Conservation (phyloP, 1,140 invertebrate genomes). For the Aphaenogaster floridana region DNA sequence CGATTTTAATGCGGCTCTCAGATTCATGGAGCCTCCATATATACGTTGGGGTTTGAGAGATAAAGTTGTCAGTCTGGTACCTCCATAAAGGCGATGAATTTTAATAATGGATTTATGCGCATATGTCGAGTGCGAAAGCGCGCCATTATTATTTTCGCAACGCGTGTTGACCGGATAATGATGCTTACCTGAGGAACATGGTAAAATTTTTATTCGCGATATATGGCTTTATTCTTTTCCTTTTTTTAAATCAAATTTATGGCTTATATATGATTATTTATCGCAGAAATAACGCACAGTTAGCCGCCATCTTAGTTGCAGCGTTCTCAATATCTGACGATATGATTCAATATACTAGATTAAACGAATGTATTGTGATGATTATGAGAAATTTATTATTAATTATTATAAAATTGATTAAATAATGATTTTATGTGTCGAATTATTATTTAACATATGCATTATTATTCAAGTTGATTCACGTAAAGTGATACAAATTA, state of each 20-base stretch:
- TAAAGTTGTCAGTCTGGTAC: slow-evolving; percentile 81
- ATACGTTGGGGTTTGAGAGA: slow-evolving; percentile 81
- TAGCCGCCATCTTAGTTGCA: slow-evolving; percentile 14
- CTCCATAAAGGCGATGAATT: slow-evolving; percentile 83
- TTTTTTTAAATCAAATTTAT: background rate
- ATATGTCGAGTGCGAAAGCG: slow-evolving; percentile 80
- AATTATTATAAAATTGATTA: background rate
- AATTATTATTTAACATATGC: background rate
- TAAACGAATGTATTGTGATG: background rate
- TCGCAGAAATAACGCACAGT: background rate
- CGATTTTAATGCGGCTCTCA: slow-evolving; percentile 77
- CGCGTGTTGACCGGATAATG: slow-evolving; percentile 55
- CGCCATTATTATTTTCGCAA: slow-evolving; percentile 76
- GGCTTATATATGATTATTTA: background rate
- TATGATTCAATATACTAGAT: background rate
- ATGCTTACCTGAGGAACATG: slow-evolving; percentile 29
- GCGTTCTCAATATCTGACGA: background rate
- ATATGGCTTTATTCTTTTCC: background rate
- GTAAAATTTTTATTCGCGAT: background rate
- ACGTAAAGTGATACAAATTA: background rate
- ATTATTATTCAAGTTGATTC: background rate
- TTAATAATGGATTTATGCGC: slow-evolving; percentile 87
- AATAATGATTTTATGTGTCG: background rate
- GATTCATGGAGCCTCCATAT: slow-evolving; percentile 82
- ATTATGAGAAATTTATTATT: background rate